These are phyloP conservation scores for Littorina saxatilis DNA, from an alignment of 1,140 invertebrate species.

Conservation along the genomic window DNA sequence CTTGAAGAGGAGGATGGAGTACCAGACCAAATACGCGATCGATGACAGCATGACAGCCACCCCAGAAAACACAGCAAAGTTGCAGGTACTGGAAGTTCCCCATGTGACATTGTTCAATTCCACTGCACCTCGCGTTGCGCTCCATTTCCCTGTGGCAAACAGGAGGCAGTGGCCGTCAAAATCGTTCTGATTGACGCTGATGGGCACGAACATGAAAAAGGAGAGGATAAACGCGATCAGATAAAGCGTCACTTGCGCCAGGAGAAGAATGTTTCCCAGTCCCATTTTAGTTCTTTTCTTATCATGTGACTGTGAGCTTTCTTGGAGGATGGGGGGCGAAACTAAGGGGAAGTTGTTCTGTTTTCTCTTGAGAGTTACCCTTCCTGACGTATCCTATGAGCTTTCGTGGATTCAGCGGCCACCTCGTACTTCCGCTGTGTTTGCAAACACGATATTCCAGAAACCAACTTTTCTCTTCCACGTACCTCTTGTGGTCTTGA, in stretches of 20 bases:
- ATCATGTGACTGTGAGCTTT: neutral
- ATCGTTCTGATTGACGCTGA: slow-evolving; percentile 90
- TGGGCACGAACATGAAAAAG: slow-evolving; percentile 90
- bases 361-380: neutral
- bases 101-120: slow-evolving; percentile 83
- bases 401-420: neutral
- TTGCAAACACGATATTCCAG: too few species aligned
- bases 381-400: neutral
- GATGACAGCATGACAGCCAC: slow-evolving; percentile 86
- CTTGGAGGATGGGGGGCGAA: slow-evolving; percentile 4
- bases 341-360: neutral
- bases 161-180: slow-evolving; percentile 94
- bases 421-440: slow-evolving; percentile 2
- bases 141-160: slow-evolving; percentile 92
- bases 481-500: neutral
- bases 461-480: neutral
- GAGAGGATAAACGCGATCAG: slow-evolving; percentile 91
- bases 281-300: slow-evolving; percentile 52
- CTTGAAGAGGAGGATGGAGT: slow-evolving; percentile 85
- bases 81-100: slow-evolving; percentile 90
- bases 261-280: slow-evolving; percentile 74
- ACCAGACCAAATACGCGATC: slow-evolving; percentile 87
- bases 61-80: slow-evolving; percentile 91
- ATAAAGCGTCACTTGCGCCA: slow-evolving; percentile 95
- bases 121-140: slow-evolving; percentile 81